These are phyloP conservation scores for Ibycter americanus DNA, from an alignment of 2,797 vertebrate genomes.

Conservation along the genomic window DNA sequence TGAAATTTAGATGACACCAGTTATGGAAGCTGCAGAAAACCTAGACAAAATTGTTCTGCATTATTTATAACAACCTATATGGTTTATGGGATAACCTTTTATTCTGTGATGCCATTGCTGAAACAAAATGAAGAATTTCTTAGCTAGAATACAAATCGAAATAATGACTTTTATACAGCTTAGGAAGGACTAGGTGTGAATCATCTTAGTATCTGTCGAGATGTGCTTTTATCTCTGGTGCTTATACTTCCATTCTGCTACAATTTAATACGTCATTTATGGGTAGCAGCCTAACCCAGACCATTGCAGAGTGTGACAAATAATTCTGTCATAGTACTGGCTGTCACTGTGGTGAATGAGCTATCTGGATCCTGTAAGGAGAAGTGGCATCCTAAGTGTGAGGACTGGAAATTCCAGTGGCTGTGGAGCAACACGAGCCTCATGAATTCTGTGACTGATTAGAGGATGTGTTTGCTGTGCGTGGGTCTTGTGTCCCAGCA, in stretches of 20 bases:
- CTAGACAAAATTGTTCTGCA: neutral
- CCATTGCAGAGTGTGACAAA: slow-evolving; percentile 11
- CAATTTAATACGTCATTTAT: slow-evolving; percentile 40
- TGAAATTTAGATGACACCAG: neutral
- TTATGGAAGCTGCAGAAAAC: slow-evolving; percentile 1
- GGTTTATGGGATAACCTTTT: slow-evolving; percentile 10
- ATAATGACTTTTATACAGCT: slow-evolving; percentile 8
- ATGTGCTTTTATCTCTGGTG: slow-evolving; percentile 17
- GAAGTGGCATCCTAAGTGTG: neutral
- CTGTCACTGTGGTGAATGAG: neutral
- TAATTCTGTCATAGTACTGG: slow-evolving; percentile 1
- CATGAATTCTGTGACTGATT: slow-evolving; percentile 5
- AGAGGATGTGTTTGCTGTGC: neutral
- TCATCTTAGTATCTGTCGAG: slow-evolving; percentile 1
- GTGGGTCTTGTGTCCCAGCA: neutral
- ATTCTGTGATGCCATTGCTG: neutral
- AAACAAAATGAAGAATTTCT: slow-evolving; percentile 19
- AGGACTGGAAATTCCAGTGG: slow-evolving; percentile 31
- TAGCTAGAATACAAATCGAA: neutral
- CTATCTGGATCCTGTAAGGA: neutral
- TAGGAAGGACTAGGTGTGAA: neutral
- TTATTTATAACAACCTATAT: slow-evolving; percentile 1
- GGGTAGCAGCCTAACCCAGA: slow-evolving; percentile 10
- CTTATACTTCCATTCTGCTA: slow-evolving; percentile 22
- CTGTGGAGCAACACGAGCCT: neutral